These are phyloP conservation scores for Dicycla oo DNA, from an alignment of 2,888 invertebrate species.

Conservation along the genomic window DNA sequence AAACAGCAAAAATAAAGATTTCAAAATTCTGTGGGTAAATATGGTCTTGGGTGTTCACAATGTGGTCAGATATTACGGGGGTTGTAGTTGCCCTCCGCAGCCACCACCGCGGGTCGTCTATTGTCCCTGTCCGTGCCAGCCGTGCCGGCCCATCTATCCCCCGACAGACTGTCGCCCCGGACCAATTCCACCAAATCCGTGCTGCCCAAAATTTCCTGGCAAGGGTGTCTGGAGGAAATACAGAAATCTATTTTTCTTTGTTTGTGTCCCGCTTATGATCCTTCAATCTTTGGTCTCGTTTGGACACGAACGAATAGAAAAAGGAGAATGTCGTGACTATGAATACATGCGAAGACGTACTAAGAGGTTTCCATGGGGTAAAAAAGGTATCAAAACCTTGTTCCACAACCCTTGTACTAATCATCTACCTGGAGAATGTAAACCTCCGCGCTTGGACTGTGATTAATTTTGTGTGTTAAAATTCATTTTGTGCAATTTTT, in stretches of 20 bases:
- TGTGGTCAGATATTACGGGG: constrained; percentile 67
- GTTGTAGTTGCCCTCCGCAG: constrained; percentile 73
- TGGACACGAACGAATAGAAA: constrained; percentile 66
- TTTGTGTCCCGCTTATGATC: constrained; percentile 79
- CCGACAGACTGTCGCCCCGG: constrained; percentile 73
- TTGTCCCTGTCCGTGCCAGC: constrained; percentile 6
- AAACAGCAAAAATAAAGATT: constrained; percentile 13
- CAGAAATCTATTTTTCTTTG: constrained; percentile 75
- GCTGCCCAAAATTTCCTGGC: constrained; percentile 77
- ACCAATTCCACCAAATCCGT: constrained; percentile 76
- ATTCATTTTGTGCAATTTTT: not conserved
- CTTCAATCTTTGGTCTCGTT: constrained; percentile 70
- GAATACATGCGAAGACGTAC: constrained; percentile 94
- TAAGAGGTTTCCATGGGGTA: constrained; percentile 98
- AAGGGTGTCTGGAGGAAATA: constrained; percentile 77
- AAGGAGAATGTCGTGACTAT: constrained; percentile 88
- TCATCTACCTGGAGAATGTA: constrained; percentile 83
- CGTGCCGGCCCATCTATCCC: constrained; percentile 70
- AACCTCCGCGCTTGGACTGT: constrained; percentile 77
- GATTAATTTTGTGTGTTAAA: constrained; percentile 67
- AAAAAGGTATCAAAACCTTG: constrained; percentile 93
- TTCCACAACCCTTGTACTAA: constrained; percentile 96
- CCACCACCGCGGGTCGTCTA: constrained; percentile 67
- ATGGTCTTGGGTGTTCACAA: constrained; percentile 6
- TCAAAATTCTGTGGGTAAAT: not conserved